phyloP scores from a whole-genome alignment of 2,113 vertebrate genomes.

The Merops nubicus region DNA sequence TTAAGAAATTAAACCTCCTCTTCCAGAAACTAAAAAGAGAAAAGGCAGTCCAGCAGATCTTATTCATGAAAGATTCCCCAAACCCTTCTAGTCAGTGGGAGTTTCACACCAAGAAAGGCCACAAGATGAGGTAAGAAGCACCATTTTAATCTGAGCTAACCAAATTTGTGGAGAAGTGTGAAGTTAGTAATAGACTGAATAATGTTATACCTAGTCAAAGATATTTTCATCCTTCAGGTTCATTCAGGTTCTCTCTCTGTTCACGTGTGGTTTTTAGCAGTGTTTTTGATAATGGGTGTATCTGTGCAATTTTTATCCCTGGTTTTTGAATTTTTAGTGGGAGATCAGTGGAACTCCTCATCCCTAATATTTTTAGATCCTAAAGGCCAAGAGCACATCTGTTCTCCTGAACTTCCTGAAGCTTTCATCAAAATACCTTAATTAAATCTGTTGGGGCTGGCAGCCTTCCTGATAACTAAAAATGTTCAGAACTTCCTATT shows the following conservation, averaged over 20 bases:
- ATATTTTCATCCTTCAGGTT: constrained; percentile 17
- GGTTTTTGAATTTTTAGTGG: background rate
- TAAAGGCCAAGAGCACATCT: background rate
- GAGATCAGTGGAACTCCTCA: background rate
- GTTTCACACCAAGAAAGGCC: constrained; percentile 62
- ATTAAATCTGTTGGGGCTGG: background rate
- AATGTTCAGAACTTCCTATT: background rate
- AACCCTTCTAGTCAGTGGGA: constrained; percentile 47
- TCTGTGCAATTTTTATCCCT: background rate
- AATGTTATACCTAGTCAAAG: background rate
- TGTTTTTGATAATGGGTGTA: background rate
- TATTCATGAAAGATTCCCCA: constrained; percentile 33
- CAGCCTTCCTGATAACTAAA: background rate
- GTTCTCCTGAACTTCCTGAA: background rate
- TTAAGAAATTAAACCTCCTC: constrained; percentile 43
- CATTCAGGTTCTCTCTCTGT: constrained; percentile 16
- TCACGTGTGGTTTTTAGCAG: background rate
- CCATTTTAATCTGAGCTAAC: constrained; percentile 19
- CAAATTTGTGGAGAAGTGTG: constrained; percentile 19
- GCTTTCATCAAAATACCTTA: background rate
- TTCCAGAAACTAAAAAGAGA: constrained; percentile 40
- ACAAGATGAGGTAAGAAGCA: constrained; percentile 36
- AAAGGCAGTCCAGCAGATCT: background rate
- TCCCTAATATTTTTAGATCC: constrained; percentile 21
- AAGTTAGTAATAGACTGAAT: constrained; percentile 24